Base-by-base conservation (phyloP, 2,113 vertebrate species). In the Arenaria interpres region DNA sequence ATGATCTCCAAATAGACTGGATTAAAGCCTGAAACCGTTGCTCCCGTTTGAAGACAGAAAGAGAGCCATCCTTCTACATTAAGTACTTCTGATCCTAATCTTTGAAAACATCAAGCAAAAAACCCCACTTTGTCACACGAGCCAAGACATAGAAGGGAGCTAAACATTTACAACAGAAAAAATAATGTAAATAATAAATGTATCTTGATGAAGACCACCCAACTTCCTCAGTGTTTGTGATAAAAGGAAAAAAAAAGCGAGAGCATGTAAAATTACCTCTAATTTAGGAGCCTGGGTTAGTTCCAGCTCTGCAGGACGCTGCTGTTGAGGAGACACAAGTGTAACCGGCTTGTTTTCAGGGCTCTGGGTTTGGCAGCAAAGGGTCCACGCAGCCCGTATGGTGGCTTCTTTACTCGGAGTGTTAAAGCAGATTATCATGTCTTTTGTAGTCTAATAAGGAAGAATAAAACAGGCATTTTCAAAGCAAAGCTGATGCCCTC, bases 321-420 rank as follows among this genome's bases (percentile, higher is more conserved):
- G 32, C 8, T 35, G 20, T 89, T 10, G 19, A 50, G 32, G n/a
- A 84, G 30, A 22, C 23, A 43, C 5, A 28, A 59, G 50, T 39
- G n/a, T 33, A 51, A 15, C 12, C 62, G 56, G 28, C 14, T 7
- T 41, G 13, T 45, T 73, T 48, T 56, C 37, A 69, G 59, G 39
- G 37, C 43, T 18, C 12, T 39, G 25, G 21, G 13, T 56, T 48
- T 94, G 80, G 67, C 39, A 74, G 82, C 54, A 57, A 43, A 3
- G 10, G 53, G 21, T 56, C 35, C 3, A 6, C n/a, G 20, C 27
- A 30, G 28, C 35, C 32, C 2, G 0, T 16, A n/a, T 0, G 0
- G 14, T 15, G 23, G 7, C 39, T 89, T 66, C 72, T 73, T 84
- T 84, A 63, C 23, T 71, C 14, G 23, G 41, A 41, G 50, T 25